Percentiles rank a stretch among this genome's conserved stretches.
Conservation (phyloP, 2,888 invertebrate genomes). For the Danaus chrysippus region DNA sequence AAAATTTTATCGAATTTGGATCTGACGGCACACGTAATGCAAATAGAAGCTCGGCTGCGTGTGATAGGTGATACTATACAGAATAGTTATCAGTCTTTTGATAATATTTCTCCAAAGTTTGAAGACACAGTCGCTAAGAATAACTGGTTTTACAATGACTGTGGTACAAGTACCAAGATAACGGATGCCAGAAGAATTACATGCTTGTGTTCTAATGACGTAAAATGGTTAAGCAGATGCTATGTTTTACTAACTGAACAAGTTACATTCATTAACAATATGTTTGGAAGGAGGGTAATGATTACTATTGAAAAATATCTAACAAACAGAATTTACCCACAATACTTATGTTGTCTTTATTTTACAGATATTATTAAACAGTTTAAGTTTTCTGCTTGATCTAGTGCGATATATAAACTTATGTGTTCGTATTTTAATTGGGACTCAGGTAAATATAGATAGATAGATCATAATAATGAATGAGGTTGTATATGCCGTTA, state of each 20-base stretch:
- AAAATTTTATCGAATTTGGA: slow-evolving; percentile 59
- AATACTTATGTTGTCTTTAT: slow-evolving; percentile 1
- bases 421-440: slow-evolving; percentile 46
- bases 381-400: slow-evolving; percentile 55
- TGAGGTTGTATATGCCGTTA: neutral
- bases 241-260: slow-evolving; percentile 59
- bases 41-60: slow-evolving; percentile 50
- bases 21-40: slow-evolving; percentile 52
- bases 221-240: slow-evolving; percentile 49
- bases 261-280: slow-evolving; percentile 54
- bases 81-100: slow-evolving; percentile 36
- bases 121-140: slow-evolving; percentile 40
- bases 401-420: slow-evolving; percentile 58
- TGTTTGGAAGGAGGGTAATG: slow-evolving; percentile 63
- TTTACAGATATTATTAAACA: slow-evolving; percentile 60
- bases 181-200: slow-evolving; percentile 1
- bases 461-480: neutral
- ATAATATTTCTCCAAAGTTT: slow-evolving; percentile 29
- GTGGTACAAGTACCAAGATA: neutral
- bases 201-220: slow-evolving; percentile 29
- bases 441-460: slow-evolving; percentile 47
- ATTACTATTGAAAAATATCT: slow-evolving; percentile 17
- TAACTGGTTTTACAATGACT: slow-evolving; percentile 43
- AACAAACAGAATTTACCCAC: neutral
- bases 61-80: slow-evolving; percentile 46